Conservation (phyloP, 35 echinoderm and acorn worm species). For the Chiridota heheva region DNA sequence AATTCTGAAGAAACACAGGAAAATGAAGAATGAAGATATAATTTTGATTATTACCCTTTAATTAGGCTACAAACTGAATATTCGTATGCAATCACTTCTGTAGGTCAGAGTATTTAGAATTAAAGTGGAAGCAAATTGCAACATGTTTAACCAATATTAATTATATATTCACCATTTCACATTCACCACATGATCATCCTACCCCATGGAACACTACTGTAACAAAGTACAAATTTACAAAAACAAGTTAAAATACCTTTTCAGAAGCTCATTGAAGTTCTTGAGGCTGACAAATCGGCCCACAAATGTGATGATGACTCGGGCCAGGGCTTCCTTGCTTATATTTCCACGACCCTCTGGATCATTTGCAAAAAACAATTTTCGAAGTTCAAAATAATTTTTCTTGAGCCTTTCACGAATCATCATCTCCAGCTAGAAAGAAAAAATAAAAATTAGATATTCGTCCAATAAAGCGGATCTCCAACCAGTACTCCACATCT, state of each 20-base stretch:
- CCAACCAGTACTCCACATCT: not conserved
- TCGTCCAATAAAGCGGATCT: not conserved
- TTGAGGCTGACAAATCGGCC: constrained; percentile 85
- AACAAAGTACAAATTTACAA: not conserved
- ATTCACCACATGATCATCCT: too few species aligned
- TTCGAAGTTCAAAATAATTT: constrained; percentile 81
- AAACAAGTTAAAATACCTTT: constrained; percentile 48
- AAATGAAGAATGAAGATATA: not conserved
- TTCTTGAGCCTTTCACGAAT: constrained; percentile 80
- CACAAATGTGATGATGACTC: constrained; percentile 76
- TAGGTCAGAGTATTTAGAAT: too few species aligned
- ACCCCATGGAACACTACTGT: constrained; percentile 6
- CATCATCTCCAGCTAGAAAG: constrained; percentile 82
- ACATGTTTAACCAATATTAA: too few species aligned
- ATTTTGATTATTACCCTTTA: not conserved
- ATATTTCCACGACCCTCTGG: constrained; percentile 86
- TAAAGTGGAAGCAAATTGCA: too few species aligned
- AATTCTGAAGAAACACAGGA: constrained; percentile 42
- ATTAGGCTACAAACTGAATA: too few species aligned
- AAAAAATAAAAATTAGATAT: constrained; percentile 13
- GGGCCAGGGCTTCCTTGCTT: constrained; percentile 75
- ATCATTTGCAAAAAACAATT: constrained; percentile 89
- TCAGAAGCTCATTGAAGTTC: constrained; percentile 77
- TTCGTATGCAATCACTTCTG: too few species aligned
- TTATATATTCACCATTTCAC: too few species aligned